Evolutionary conservation across 2,797 vertebrate genomes (phyloP), one percentile per base, ranked within the genome.

Genomic region (Rhyacichthys aspro): DNA sequence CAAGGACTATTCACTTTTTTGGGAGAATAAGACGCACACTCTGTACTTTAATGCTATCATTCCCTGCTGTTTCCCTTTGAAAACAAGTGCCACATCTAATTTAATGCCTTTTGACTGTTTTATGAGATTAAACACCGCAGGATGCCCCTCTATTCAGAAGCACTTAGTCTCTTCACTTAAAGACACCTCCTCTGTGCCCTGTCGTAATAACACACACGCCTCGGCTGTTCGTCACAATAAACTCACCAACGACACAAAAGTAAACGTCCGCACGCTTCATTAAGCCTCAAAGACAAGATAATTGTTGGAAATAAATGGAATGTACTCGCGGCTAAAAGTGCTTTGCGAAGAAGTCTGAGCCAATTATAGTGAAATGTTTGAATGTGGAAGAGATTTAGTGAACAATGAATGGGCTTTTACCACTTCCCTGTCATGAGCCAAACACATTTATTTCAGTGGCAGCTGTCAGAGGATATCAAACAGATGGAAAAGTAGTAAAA

Each of bases 201-300:
- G 18, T 11, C 19, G 18, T 45, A 49, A 16, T 49, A 45, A 43
- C 47, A 60, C 47, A 60, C 59, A 43, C 45, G 3, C 6, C 8
- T 11, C 17, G 11, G 15, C 23, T 11, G 11, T 37, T 37, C 50
- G 53, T 55, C 42, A 54, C 38, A 57, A 15, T 59, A 57, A 58
- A 55, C 42, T 9, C 34, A 9, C 1, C 11, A 49, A 14, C 1
- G 10, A 28, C 8, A 38, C n/a, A 32, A 37, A 0, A 45, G 0
- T 6, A 42, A 56, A 70, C 58, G 38, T 45, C 41, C 43, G n/a
- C 55, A 67, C 32, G 36, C 54, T 58, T 63, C 62, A 16, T 72
- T 56, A 43, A 11, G 53, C 38, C 39, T 43, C 68, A 66, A 59
- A 61, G 53, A 49, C 39, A 37, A 44, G 56, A 8, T 17, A 9